phyloP scores from a whole-genome alignment of 2,888 invertebrate species.

The Urechis unicinctus region DNA sequence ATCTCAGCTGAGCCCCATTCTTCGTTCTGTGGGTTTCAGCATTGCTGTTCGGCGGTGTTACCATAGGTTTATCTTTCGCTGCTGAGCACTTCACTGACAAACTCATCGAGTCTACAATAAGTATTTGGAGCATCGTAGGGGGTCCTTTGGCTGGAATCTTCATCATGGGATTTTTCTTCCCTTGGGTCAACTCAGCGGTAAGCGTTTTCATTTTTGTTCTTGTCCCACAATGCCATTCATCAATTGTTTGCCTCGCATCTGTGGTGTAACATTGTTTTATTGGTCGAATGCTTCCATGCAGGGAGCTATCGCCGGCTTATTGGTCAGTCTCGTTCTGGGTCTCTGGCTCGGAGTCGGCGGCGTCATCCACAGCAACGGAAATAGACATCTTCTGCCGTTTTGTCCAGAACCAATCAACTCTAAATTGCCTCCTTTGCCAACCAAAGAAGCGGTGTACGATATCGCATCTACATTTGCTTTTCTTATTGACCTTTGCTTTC shows the following conservation, averaged over 20 bases:
- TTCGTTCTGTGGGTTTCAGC: constrained; percentile 6
- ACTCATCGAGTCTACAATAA: constrained; percentile 17
- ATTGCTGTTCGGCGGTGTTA: constrained; percentile 18
- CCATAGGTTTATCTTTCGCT: constrained; percentile 18
- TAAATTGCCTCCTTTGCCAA: too few species aligned
- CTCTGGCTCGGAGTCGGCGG: not conserved
- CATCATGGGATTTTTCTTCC: constrained; percentile 20
- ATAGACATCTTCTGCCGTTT: too few species aligned
- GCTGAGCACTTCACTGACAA: constrained; percentile 9
- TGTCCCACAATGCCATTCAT: too few species aligned
- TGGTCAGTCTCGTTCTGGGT: not conserved
- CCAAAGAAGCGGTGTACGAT: too few species aligned
- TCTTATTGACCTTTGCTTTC: too few species aligned
- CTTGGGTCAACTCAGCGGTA: constrained; percentile 15
- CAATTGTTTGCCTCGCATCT: too few species aligned
- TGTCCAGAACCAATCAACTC: too few species aligned
- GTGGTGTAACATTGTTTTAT: too few species aligned
- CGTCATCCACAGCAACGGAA: not conserved
- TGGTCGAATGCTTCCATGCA: too few species aligned
- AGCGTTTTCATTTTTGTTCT: constrained; percentile 1
- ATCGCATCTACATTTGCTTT: too few species aligned
- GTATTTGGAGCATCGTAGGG: constrained; percentile 20
- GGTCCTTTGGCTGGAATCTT: constrained; percentile 19
- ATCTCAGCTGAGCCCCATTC: not conserved
- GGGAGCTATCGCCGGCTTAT: not conserved